Evolutionary conservation across 2,888 invertebrate genomes (phyloP), one percentile per base, ranked within the genome.

Genomic region (Dynastes grantii): DNA sequence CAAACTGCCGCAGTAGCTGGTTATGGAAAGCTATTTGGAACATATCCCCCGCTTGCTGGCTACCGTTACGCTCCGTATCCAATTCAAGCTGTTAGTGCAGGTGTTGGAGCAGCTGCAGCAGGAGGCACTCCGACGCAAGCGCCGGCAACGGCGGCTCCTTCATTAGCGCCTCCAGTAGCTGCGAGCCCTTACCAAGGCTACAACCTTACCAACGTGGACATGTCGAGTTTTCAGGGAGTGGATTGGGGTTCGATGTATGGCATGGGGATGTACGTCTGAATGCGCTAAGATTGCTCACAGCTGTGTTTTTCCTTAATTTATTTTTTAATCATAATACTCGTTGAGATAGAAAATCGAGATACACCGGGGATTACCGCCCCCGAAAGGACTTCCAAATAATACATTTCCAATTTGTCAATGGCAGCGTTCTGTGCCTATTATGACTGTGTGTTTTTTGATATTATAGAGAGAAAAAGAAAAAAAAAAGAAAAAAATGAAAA

Each of bases 161-260:
- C 92, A 79, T 86, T 92, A 11, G 89, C 92, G 81, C 93, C 92
- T 2, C 92, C 92, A 85, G 92, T 94, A 83, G 93, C 93, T 40
- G 91, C 93, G 49, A 94, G 94, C 85, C 92, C 93, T 77, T 94
- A 94, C 87, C 94, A 93, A 85, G 93, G 93, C 68, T 96, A 96
- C 90, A 95, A 95, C 84, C 92, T 96, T 83, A 94, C 96, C 87
- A 96, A 96, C 88, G 95, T 96, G 81, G 96, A 96, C 90, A 96
- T 96, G 96, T 94, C 95, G 81, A 95, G 95, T 87, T 96, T 96
- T 92, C 96, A 96, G 89, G 95, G 95, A 80, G 95, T 97, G 84
- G 96, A 96, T 90, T 96, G 96, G 96, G 93, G 94, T 86, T 94
- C 95, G 85, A 95, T 96, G 95, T 97, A 97, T 89, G 96, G 96